Percentiles rank a stretch among this genome's conserved stretches.
phyloP scores from a whole-genome alignment of 1,140 invertebrate genomes.

The Sycobia sp. region DNA sequence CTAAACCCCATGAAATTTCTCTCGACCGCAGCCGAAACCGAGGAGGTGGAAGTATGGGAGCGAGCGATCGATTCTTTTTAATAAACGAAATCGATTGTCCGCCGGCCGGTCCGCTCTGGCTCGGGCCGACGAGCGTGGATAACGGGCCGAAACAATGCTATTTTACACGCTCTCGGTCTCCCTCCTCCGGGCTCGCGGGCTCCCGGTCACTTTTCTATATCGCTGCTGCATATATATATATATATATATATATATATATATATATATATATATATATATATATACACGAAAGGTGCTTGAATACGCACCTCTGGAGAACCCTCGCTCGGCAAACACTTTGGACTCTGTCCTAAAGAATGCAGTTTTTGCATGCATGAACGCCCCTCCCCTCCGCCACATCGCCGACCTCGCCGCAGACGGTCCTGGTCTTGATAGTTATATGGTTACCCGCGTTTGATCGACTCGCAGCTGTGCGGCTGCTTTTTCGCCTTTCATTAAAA shows the following conservation, averaged over 20 bases:
- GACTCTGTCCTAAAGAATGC: slow-evolving; percentile 8
- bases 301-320: not conserved
- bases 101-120: too few relatives aligned
- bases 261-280: too few relatives aligned
- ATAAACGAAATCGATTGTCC: not conserved
- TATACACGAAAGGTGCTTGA: too few relatives aligned
- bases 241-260: too few relatives aligned
- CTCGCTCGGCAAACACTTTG: not conserved
- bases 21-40: too few relatives aligned
- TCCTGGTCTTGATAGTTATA: too few relatives aligned
- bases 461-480: not conserved
- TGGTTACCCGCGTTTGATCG: too few relatives aligned
- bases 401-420: not conserved
- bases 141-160: not conserved
- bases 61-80: too few relatives aligned
- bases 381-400: not conserved
- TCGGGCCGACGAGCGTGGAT: too few relatives aligned
- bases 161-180: slow-evolving; percentile 1
- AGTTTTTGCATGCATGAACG: slow-evolving; percentile 25
- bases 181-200: slow-evolving; percentile 1
- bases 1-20: too few relatives aligned
- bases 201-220: too few relatives aligned
- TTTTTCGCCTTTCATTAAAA: not conserved
- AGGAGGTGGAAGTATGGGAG: not conserved
- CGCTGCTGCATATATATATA: too few relatives aligned